Evolutionary conservation across 2,888 invertebrate genomes (phyloP), one percentile per base, ranked within the genome.

Genomic region (Deilephila porcellus): DNA sequence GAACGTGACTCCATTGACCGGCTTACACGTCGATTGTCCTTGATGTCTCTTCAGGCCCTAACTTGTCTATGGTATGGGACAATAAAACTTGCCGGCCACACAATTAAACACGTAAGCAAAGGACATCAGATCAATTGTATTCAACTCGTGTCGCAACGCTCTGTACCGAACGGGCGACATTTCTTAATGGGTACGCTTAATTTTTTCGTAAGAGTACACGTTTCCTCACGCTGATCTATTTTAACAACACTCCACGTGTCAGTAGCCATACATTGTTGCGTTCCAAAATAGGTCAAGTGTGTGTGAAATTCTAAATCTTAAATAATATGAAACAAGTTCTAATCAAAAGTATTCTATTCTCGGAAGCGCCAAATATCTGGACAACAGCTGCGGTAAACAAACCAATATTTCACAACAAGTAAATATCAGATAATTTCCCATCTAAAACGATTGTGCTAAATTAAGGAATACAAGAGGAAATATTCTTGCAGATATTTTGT

Each of bases 21-120:
- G 85, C 85, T 90, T 90, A 86, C 82, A 83, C 76, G 78, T 79
- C 83, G 79, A 82, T 83, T 86, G 90, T 89, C 92, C 91, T 91
- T 90, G 91, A 85, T 84, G 83, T 84, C 84, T 83, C 86, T 85
- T 82, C 82, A 82, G 80, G 80, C 83, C 80, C 81, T 80, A 83
- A 81, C 80, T 84, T 83, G 83, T 83, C 84, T 86, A 85, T 86
- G 85, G 86, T 80, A 81, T 81, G 82, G 85, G 84, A 87, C 87
- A 88, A 87, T 87, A 86, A 86, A 88, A 86, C 86, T 45, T 83
- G 84, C 84, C 84, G 83, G 86, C 84, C 85, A 45, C 45, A 85
- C 84, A 84, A 86, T 88, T 84, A 87, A 83, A 82, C 81, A 82
- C 80, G 83, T 82, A 83, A 81, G 81, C 83, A 82, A 81, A 82